phyloP scores from a whole-genome alignment of 1,140 invertebrate genomes.

The Araneus ventricosus region DNA sequence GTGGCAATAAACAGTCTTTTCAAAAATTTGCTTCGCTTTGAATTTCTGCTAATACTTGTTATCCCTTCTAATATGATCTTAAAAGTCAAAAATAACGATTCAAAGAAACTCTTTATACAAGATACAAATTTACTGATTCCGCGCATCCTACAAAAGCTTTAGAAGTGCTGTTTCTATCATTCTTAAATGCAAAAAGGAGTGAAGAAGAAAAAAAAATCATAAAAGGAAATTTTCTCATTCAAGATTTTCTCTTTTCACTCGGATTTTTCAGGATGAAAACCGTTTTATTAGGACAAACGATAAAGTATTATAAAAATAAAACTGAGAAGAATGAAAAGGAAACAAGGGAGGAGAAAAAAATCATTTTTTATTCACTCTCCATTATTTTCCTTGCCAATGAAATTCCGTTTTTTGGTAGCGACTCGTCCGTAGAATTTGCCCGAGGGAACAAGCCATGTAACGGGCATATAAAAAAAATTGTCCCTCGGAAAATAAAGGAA shows the following conservation, averaged over 20 bases:
- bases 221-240: neutral
- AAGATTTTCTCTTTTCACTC: neutral
- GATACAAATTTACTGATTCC: too few species aligned
- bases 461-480: constrained; percentile 5
- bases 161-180: neutral
- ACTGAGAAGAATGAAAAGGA: neutral
- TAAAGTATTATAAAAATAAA: neutral
- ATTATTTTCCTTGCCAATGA: constrained; percentile 2
- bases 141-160: neutral
- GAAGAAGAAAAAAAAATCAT: neutral
- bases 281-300: constrained; percentile 13
- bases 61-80: too few species aligned
- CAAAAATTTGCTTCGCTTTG: too few species aligned
- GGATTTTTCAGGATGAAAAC: neutral
- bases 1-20: too few species aligned
- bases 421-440: constrained; percentile 20
- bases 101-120: too few species aligned
- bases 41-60: too few species aligned
- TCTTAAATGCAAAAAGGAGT: neutral
- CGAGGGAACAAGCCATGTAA: constrained; percentile 20
- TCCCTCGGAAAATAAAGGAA: neutral
- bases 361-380: constrained; percentile 9
- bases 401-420: constrained; percentile 38
- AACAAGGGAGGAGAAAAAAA: neutral
- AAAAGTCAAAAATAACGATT: too few species aligned